Evolutionary conservation across 2,113 vertebrate species (phyloP).

Genomic region (Amia ocellicauda): DNA sequence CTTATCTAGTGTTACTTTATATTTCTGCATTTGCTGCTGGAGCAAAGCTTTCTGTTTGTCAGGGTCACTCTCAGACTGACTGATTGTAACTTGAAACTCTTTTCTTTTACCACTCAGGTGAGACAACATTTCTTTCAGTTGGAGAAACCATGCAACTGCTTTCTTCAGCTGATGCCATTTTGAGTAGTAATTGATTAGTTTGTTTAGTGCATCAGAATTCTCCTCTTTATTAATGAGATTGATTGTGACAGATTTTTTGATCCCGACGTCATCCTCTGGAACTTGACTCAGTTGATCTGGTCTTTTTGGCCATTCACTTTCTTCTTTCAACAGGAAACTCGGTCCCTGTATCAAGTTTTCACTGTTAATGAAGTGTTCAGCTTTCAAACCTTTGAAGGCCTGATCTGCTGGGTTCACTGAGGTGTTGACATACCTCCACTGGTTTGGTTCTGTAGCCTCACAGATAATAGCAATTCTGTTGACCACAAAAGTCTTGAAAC

Average conservation of each 20-base stretch:
- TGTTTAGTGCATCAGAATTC: background rate
- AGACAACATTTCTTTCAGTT: background rate
- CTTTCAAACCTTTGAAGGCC: conserved; percentile 18
- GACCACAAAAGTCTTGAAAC: conserved; percentile 24
- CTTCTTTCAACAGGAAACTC: conserved; percentile 4
- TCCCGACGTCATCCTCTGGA: background rate
- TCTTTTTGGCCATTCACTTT: background rate
- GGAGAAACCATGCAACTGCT: background rate
- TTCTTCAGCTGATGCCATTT: background rate
- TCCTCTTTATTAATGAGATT: background rate
- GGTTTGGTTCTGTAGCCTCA: conserved; percentile 7
- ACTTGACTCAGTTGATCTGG: background rate
- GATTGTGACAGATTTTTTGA: background rate
- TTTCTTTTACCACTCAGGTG: background rate
- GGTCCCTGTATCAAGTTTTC: conserved; percentile 18
- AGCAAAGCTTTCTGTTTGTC: too few species aligned
- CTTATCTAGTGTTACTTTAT: background rate
- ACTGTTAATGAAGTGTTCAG: conserved; percentile 14
- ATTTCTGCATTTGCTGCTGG: background rate
- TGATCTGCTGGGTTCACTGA: conserved; percentile 19
- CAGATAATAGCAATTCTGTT: conserved; percentile 12
- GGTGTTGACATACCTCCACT: conserved; percentile 26
- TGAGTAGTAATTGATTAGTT: background rate
- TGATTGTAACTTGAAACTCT: background rate
- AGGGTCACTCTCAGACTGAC: background rate